Conservation (phyloP, 2,113 vertebrate genomes). For the Polyodon spathula region DNA sequence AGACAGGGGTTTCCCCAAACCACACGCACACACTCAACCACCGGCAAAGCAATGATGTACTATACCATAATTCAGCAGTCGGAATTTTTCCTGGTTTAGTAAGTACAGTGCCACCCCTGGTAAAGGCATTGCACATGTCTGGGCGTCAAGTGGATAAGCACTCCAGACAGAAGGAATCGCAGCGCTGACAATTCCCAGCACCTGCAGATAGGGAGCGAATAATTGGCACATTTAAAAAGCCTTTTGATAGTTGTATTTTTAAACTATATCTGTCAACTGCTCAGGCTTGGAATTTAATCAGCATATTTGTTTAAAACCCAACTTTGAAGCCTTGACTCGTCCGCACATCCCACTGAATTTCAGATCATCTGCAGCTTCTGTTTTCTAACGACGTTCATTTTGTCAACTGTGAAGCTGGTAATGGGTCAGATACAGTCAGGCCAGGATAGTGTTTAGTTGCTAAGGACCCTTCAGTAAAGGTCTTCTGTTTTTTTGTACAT, state of each 20-base stretch:
- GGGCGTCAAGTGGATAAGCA: conserved; percentile 72
- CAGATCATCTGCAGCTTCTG: conserved; percentile 64
- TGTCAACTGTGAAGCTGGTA: conserved; percentile 72
- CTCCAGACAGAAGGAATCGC: conserved; percentile 27
- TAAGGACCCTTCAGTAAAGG: not conserved
- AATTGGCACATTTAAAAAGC: conserved; percentile 54
- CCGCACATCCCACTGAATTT: conserved; percentile 57
- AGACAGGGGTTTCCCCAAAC: no score
- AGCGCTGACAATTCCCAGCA: conserved; percentile 63
- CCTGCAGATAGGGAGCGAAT: conserved; percentile 66
- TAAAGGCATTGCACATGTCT: conserved; percentile 55
- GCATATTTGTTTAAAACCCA: conserved; percentile 62
- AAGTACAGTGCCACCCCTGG: conserved; percentile 31
- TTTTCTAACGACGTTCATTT: conserved; percentile 72
- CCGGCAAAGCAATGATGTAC: no score
- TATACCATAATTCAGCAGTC: not conserved
- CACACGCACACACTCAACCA: no score
- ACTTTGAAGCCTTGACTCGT: conserved; percentile 52
- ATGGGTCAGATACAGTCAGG: conserved; percentile 55
- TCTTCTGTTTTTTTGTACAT: no score
- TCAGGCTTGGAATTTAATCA: conserved; percentile 70
- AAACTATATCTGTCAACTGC: conserved; percentile 62
- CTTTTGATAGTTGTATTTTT: conserved; percentile 59
- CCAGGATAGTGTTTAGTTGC: not conserved
- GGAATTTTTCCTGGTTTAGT: not conserved